phyloP scores from a whole-genome alignment of 2,113 vertebrate genomes.

The Eublepharis macularius region DNA sequence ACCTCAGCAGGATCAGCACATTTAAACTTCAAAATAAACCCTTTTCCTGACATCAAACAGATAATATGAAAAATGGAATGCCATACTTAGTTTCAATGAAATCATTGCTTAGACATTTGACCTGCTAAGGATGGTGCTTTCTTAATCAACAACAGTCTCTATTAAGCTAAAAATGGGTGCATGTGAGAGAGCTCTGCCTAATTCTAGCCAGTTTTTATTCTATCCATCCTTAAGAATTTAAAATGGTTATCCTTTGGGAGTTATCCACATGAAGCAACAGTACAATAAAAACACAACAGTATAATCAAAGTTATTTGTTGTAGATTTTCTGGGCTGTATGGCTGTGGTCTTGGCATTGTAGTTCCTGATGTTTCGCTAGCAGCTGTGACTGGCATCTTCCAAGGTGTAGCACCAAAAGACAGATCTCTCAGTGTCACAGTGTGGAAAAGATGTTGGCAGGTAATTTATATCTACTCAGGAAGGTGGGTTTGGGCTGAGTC shows the following conservation, averaged over 20 bases:
- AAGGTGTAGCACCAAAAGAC: too few species aligned
- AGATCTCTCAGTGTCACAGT: too few species aligned
- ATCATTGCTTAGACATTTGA: slow-evolving; percentile 2
- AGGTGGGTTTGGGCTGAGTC: too few species aligned
- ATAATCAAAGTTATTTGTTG: too few species aligned
- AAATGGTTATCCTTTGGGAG: neutral
- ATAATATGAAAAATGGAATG: slow-evolving; percentile 22
- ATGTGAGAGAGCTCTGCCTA: neutral
- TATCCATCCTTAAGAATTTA: neutral
- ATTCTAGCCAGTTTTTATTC: neutral
- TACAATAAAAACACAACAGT: too few species aligned
- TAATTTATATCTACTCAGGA: too few species aligned
- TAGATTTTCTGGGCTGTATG: too few species aligned
- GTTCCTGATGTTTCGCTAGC: too few species aligned
- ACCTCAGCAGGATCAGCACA: neutral
- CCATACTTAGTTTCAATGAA: slow-evolving; percentile 5
- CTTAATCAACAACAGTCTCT: neutral
- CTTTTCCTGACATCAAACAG: slow-evolving; percentile 24
- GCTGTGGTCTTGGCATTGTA: too few species aligned
- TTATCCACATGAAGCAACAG: neutral
- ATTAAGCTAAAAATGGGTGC: neutral
- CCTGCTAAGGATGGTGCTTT: neutral
- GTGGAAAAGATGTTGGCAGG: too few species aligned
- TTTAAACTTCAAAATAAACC: neutral
- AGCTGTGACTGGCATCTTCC: too few species aligned